Base-by-base conservation (phyloP, 2,797 vertebrate genomes). In the Coendou prehensilis region DNA sequence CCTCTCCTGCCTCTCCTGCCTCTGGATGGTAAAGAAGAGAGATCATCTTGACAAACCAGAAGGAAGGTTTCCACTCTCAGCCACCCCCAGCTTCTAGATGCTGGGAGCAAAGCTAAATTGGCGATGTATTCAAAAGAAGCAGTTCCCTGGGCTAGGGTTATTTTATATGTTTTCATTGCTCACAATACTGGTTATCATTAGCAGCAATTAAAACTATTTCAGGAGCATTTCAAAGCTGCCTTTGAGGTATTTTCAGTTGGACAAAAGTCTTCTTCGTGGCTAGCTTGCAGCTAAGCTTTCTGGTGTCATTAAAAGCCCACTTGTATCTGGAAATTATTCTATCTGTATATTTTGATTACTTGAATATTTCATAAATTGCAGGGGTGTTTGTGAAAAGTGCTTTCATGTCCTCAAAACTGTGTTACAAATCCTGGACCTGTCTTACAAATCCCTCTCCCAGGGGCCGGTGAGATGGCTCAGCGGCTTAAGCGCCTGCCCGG, bases 121-220 rank as follows among this genome's bases (percentile, higher is more conserved):
- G 63, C 79, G 59, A 2, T 52, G 26, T 54, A 50, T 30, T 92
- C 80, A 61, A 76, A 87, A 92, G 87, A 41, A 88, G n/a, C 54
- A 85, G 26, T 45, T 88, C 41, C 52, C 76, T 45, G n/a, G 7
- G 17, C 75, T 10, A 37, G 81, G 83, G 76, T 47, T 73, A 26
- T 61, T 95, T 91, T 73, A 71, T 41, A 52, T 61, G 95, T 91
- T 90, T 92, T 80, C 61, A 30, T 89, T 54, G 86, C 59, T 92
- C 88, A 89, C 79, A 85, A 54, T 57, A 41, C 75, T 89, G 81
- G 83, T 91, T 93, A 82, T 86, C 96, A 94, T 95, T 79, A 94
- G 57, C 71, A 90, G 79, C 82, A 91, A 93, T 97, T 96, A 97
- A 96, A 97, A 92, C 93, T 93, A 92, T 97, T 92, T 97, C 47